Evolutionary conservation across 2,113 vertebrate species (phyloP), one percentile per base, ranked within the genome.

Genomic region (Datnioides undecimradiatus): DNA sequence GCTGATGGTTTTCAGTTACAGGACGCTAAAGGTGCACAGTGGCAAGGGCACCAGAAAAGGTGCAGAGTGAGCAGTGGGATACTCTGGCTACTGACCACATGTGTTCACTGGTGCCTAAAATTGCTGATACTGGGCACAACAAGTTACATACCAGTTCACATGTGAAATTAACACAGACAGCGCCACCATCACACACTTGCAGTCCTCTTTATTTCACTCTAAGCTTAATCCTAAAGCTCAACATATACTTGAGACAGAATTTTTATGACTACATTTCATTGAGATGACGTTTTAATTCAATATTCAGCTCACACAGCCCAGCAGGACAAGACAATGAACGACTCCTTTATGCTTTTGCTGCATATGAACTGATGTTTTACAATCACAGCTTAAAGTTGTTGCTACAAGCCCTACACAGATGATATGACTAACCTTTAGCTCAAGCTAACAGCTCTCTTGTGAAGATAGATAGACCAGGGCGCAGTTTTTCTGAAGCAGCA

Each of bases 1-100:
- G 76, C 71, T 79, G 76, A 25, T 8, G 66, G 84, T 87, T 88
- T 90, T 81, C 81, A 76, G 87, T 91, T 90, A 90, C 90, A 92
- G 91, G 92, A 90, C 87, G 63, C 55, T 55, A 80, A 75, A 81
- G 83, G 85, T 86, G 84, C 82, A 84, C 29, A 33, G 80, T 73
- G 80, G 87, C 76, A 89, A 83, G 83, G 82, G 41, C 85, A 34
- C 77, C 79, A 46, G 73, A 43, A 66, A 90, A 90, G 91, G 76
- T 87, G 89, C 66, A 79, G 76, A 21, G 70, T 78, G 82, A 79
- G 90, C 90, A 91, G 49, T 0, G 23, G 57, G 72, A 33, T 57
- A 46, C 72, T 40, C 16, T 41, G 41, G 62, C 55, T 57, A 48
- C 55, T 75, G 79, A 84, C 73, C 77, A 66, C 19, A 59, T 84